Conservation (phyloP, 2,888 invertebrate genomes). For the Rhingia campestris region DNA sequence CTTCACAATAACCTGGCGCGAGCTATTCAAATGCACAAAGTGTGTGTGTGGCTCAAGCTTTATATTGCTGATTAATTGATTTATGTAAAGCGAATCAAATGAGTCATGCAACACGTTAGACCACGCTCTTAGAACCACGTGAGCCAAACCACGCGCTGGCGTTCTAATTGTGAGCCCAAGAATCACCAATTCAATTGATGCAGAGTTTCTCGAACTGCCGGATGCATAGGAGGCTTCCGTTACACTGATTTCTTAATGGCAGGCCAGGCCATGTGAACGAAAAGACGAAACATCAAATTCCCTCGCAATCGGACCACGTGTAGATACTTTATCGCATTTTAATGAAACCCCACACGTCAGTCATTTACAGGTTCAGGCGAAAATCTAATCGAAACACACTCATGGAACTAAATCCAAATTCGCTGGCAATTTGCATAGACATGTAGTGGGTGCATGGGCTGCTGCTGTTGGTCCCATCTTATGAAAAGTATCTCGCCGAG, state of each 20-base stretch:
- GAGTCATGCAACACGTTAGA: slow-evolving; percentile 40
- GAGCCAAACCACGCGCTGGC: not conserved
- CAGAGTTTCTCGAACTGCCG: slow-evolving; percentile 7
- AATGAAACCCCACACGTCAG: slow-evolving; percentile 40
- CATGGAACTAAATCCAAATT: slow-evolving; percentile 29
- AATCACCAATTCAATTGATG: slow-evolving; percentile 39
- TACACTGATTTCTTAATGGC: slow-evolving; percentile 3
- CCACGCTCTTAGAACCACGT: not conserved
- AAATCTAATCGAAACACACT: slow-evolving; percentile 21
- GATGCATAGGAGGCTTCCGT: slow-evolving; percentile 10
- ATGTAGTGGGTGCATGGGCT: slow-evolving; percentile 39
- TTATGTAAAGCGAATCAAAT: slow-evolving; percentile 51
- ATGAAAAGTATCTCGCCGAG: not conserved
- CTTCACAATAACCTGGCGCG: slow-evolving; percentile 32
- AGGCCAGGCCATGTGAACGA: not conserved
- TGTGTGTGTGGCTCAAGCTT: slow-evolving; percentile 24
- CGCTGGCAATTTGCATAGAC: slow-evolving; percentile 41
- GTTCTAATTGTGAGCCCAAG: not conserved
- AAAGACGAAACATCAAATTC: slow-evolving; percentile 3
- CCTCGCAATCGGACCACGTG: not conserved
- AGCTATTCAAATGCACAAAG: slow-evolving; percentile 32
- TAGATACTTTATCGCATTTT: slow-evolving; percentile 21
- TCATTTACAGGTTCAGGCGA: slow-evolving; percentile 41
- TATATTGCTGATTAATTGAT: slow-evolving; percentile 66
- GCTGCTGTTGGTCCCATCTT: slow-evolving; percentile 15